phyloP scores from a whole-genome alignment of 2,797 vertebrate genomes.

The Huso huso region DNA sequence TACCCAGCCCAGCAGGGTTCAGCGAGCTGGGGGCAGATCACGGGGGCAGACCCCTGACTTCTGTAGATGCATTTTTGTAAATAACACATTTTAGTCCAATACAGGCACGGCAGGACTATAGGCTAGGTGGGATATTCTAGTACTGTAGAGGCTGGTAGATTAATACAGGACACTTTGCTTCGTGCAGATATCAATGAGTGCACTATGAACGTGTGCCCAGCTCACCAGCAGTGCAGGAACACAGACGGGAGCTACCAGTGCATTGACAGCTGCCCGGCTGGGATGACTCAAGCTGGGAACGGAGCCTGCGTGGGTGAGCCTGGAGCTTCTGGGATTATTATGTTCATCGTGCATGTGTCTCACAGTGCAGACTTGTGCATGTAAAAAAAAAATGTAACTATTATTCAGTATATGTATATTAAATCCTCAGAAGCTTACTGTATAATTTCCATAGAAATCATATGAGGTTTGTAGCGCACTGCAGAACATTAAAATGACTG shows the following conservation, averaged over 20 bases:
- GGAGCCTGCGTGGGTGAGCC: slow-evolving; percentile 59
- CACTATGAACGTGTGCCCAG: slow-evolving; percentile 57
- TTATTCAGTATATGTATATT: too few species aligned
- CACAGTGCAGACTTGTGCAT: too few species aligned
- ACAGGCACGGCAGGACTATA: too few species aligned
- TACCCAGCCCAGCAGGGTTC: slow-evolving; percentile 1
- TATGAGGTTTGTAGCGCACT: too few species aligned
- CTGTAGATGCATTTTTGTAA: neutral
- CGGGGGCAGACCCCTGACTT: neutral
- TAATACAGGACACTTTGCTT: neutral
- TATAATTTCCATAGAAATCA: too few species aligned
- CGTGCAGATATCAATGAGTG: slow-evolving; percentile 70
- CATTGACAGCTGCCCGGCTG: slow-evolving; percentile 62
- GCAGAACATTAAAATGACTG: too few species aligned
- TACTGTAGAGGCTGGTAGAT: neutral
- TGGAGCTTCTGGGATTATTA: too few species aligned
- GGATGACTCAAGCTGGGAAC: slow-evolving; percentile 56
- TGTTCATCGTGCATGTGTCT: too few species aligned
- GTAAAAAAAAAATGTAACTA: too few species aligned
- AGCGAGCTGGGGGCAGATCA: too few species aligned
- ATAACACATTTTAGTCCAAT: neutral
- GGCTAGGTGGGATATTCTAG: too few species aligned
- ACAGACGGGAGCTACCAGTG: slow-evolving; percentile 71
- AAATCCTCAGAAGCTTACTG: too few species aligned
- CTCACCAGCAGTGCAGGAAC: slow-evolving; percentile 66